These are phyloP conservation scores for Limanda limanda DNA, from an alignment of 2,113 vertebrate species.

Conservation along the genomic window DNA sequence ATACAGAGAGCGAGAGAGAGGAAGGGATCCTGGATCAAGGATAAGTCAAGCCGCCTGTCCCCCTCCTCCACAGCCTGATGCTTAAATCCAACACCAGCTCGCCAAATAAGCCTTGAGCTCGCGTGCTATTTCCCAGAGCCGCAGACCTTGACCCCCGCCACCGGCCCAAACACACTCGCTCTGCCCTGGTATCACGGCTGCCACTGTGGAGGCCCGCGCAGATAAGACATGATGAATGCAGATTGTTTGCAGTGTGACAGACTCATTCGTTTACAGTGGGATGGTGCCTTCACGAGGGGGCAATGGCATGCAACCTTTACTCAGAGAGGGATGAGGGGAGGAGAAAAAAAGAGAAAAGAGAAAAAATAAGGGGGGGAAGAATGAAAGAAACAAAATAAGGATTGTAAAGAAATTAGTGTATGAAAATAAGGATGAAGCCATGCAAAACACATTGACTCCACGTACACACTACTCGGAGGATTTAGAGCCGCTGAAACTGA, in stretches of 20 bases:
- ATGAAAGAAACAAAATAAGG: constrained; percentile 10
- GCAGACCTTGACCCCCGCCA: constrained; percentile 77
- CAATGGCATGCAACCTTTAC: constrained; percentile 45
- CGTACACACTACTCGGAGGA: no score
- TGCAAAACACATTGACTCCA: no score
- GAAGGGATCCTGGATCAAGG: constrained; percentile 62
- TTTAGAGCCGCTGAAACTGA: no score
- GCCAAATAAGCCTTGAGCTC: constrained; percentile 71
- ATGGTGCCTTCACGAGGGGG: constrained; percentile 49
- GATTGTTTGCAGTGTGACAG: constrained; percentile 82
- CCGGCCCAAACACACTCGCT: constrained; percentile 58
- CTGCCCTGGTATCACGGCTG: constrained; percentile 57
- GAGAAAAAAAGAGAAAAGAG: constrained; percentile 3
- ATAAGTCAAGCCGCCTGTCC: constrained; percentile 54
- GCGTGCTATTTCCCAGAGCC: constrained; percentile 53
- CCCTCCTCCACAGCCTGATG: constrained; percentile 59
- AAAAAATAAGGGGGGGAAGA: neutral
- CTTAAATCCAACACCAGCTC: constrained; percentile 68
- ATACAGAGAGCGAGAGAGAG: neutral
- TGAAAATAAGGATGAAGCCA: constrained; percentile 7
- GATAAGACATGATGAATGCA: constrained; percentile 86
- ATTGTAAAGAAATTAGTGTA: neutral
- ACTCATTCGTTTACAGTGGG: constrained; percentile 80
- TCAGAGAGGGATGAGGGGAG: constrained; percentile 31
- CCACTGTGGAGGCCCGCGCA: constrained; percentile 57